Evolutionary conservation across 2,113 vertebrate species (phyloP).

Genomic region (Dicaeum eximium): DNA sequence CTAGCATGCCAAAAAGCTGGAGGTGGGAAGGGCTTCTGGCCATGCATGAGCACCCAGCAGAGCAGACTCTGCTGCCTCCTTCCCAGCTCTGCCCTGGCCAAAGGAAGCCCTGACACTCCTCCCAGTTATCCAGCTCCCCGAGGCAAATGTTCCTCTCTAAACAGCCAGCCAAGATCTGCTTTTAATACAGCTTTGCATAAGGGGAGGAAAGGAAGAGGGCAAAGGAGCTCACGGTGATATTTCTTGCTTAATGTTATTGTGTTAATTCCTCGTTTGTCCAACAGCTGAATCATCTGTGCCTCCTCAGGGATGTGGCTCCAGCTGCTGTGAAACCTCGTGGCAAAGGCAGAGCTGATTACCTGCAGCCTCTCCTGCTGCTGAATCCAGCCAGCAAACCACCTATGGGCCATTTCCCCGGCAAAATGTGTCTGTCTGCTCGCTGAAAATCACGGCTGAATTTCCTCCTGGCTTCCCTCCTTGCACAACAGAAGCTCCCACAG

Average conservation of each 20-base stretch:
- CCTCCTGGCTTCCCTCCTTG: background rate
- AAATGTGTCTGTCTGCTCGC: background rate
- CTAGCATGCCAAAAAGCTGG: background rate
- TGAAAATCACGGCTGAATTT: background rate
- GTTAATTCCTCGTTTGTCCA: slow-evolving; percentile 50
- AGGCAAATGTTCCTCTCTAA: background rate
- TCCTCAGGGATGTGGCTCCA: slow-evolving; percentile 22
- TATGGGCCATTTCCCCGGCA: background rate
- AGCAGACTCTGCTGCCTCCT: background rate
- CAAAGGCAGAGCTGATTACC: slow-evolving; percentile 17
- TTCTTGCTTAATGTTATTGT: slow-evolving; percentile 25
- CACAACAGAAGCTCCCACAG: background rate
- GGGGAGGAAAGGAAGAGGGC: background rate
- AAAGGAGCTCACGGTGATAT: slow-evolving; percentile 25
- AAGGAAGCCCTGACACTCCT: background rate
- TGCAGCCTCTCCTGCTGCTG: background rate
- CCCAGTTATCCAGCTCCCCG: background rate
- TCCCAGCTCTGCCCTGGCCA: background rate
- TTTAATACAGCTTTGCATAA: background rate
- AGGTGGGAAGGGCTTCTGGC: background rate
- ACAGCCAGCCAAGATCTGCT: background rate
- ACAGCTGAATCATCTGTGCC: background rate
- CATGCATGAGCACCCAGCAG: background rate
- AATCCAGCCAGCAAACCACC: background rate
- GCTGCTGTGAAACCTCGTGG: slow-evolving; percentile 5